Conservation (phyloP, 2,113 vertebrate species). For the Oryctolagus cuniculus region DNA sequence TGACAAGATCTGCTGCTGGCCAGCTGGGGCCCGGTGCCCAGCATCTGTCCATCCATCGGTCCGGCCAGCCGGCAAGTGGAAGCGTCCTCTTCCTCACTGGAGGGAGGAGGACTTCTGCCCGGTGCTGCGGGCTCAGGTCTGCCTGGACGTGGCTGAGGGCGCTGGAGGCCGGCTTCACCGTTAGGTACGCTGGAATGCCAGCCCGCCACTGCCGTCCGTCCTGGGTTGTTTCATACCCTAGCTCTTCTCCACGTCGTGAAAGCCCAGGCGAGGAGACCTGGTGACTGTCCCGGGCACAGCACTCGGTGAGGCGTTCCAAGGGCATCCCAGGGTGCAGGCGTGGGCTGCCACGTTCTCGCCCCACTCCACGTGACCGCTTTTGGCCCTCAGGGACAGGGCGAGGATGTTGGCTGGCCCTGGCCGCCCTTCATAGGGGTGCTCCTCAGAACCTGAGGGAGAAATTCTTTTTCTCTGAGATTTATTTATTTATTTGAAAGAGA, state of each 20-base stretch:
- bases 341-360: not conserved
- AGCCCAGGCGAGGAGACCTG: not conserved
- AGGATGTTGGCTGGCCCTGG: not conserved
- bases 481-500: too few relatives aligned
- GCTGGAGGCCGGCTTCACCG: not conserved
- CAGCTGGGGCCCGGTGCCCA: too few relatives aligned
- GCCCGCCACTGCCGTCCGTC: not conserved
- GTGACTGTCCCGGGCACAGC: not conserved
- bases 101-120: not conserved
- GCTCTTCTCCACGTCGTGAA: not conserved
- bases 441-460: not conserved
- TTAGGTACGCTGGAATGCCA: not conserved
- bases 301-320: too few relatives aligned
- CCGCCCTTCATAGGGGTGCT: not conserved
- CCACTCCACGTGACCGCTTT: accelerated
- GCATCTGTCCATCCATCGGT: too few relatives aligned
- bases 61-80: not conserved
- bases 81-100: not conserved
- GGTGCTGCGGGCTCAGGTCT: not conserved
- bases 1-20: not conserved
- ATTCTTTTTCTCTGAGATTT: too few relatives aligned
- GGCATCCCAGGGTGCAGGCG: not conserved
- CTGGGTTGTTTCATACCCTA: not conserved
- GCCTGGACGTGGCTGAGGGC: not conserved
- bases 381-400: not conserved